phyloP scores from a whole-genome alignment of 2,113 vertebrate species.

The Menidia beryllina region DNA sequence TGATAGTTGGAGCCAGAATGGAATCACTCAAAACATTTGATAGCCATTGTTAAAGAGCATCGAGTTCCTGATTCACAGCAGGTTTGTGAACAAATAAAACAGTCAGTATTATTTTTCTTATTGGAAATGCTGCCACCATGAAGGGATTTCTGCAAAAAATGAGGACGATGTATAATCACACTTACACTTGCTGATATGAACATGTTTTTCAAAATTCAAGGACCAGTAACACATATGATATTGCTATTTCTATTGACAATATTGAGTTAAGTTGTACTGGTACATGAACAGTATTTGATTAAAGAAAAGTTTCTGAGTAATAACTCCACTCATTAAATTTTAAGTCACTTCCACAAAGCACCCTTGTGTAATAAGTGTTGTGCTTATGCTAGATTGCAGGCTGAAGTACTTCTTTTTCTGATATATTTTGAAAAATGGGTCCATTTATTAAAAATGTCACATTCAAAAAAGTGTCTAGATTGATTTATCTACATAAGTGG shows the following conservation, averaged over 20 bases:
- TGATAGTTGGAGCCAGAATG: background rate
- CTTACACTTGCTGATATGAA: slow-evolving; percentile 15
- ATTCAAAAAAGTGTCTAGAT: no score
- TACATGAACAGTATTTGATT: slow-evolving; percentile 23
- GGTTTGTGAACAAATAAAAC: slow-evolving; percentile 73
- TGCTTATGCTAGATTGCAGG: background rate
- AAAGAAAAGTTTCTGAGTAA: background rate
- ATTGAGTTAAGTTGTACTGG: slow-evolving; percentile 5
- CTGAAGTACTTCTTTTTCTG: background rate
- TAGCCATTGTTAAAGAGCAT: slow-evolving; percentile 38
- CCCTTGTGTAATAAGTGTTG: slow-evolving; percentile 5
- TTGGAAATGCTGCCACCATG: slow-evolving; percentile 22
- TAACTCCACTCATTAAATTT: slow-evolving; percentile 8
- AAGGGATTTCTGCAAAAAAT: slow-evolving; percentile 28
- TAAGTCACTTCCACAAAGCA: slow-evolving; percentile 21
- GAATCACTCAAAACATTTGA: slow-evolving; percentile 21
- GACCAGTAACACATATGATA: slow-evolving; percentile 8
- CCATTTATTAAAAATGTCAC: no score
- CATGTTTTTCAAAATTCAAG: slow-evolving; percentile 16
- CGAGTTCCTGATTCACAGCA: slow-evolving; percentile 68
- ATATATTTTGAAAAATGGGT: no score
- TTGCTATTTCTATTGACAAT: slow-evolving; percentile 15
- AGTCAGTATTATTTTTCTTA: slow-evolving; percentile 40
- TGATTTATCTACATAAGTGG: slow-evolving; percentile 8
- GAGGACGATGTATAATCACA: slow-evolving; percentile 18